phyloP scores from a whole-genome alignment of 1,140 invertebrate species.

The Euwallacea fornicatus region DNA sequence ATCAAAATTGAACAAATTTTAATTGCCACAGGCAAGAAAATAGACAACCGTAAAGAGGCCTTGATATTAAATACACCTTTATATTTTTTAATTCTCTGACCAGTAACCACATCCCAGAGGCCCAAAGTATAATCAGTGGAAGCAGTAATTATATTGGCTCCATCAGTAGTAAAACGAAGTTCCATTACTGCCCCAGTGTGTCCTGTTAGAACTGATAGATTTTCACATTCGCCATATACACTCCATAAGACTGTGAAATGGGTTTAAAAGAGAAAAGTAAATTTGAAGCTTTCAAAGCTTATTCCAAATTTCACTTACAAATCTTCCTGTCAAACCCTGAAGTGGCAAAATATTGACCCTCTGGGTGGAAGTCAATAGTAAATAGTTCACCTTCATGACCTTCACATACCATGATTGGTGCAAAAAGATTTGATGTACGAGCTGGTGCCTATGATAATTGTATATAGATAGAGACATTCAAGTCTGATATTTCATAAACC shows the following conservation, averaged over 20 bases:
- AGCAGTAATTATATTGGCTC: conserved; percentile 84
- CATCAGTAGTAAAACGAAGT: conserved; percentile 93
- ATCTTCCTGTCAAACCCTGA: conserved; percentile 97
- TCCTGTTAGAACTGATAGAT: conserved; percentile 87
- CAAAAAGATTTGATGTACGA: conserved; percentile 84
- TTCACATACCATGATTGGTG: conserved; percentile 95
- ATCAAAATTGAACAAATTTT: no score
- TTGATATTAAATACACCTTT: conserved; percentile 71
- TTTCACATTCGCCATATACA: conserved; percentile 97
- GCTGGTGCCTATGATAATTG: conserved; percentile 57
- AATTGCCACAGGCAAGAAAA: conserved; percentile 59
- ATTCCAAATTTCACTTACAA: conserved; percentile 66
- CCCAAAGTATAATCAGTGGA: conserved; percentile 94
- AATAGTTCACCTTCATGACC: conserved; percentile 98
- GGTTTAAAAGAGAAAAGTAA: no score
- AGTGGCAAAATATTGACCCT: conserved; percentile 91
- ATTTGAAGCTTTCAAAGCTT: not conserved
- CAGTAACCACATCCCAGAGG: conserved; percentile 91
- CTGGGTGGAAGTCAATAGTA: conserved; percentile 91
- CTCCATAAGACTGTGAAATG: conserved; percentile 85
- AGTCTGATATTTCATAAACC: no score
- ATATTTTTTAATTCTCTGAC: conserved; percentile 85
- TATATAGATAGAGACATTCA: not conserved
- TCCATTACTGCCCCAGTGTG: conserved; percentile 98
- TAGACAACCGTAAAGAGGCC: no score